Base-by-base conservation (phyloP, 2,888 invertebrate genomes). In the Melinaea marsaeus region DNA sequence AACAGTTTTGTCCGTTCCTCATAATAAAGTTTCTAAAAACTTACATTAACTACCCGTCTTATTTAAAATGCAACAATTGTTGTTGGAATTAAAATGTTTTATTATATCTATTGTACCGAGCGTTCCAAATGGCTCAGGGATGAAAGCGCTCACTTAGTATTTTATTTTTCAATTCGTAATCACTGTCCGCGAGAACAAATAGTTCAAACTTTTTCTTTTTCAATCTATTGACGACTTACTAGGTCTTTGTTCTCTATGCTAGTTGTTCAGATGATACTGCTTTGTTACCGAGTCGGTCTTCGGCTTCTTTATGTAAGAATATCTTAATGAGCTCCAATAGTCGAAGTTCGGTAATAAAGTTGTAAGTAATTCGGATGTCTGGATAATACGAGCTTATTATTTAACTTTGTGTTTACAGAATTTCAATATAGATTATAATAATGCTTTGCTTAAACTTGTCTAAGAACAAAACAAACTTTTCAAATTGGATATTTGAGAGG, bases 321-420 rank as follows among this genome's bases (percentile, higher is more conserved):
- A 64, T 64, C 66, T 67, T 77, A 76, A 78, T 75, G 75, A 73
- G 72, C 69, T 65, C 60, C 72, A 70, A 76, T 74, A 72, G 69
- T 73, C 68, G 65, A 73, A 75, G 70, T 75, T 73, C 70, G 67
- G 67, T 68, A 66, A 59, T 66, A 67, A 71, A 70, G 69, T 72
- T 71, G 70, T 70, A 69, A 71, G 69, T 68, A 68, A 71, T 74
- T 69, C 71, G 69, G 65, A 63, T 58, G 61, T 68, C 70, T 71
- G 56, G 11, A 63, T 64, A 60, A 64, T 54, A 60, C 54, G 35
- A 32, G 57, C 63, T 62, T 67, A 61, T 67, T 65, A 67, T 65
- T 57, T 59, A 58, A 67, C 61, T 67, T 67, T 13, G 57, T 51
- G 32, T 51, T 51, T 32, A 51, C 32, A 62, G 60, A 61, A 66